A percentile compares a stretch with the other conserved stretches of the same genome.
Evolutionary conservation across 1,140 invertebrate genomes (phyloP).

Genomic region (Neodiprion fabricii): DNA sequence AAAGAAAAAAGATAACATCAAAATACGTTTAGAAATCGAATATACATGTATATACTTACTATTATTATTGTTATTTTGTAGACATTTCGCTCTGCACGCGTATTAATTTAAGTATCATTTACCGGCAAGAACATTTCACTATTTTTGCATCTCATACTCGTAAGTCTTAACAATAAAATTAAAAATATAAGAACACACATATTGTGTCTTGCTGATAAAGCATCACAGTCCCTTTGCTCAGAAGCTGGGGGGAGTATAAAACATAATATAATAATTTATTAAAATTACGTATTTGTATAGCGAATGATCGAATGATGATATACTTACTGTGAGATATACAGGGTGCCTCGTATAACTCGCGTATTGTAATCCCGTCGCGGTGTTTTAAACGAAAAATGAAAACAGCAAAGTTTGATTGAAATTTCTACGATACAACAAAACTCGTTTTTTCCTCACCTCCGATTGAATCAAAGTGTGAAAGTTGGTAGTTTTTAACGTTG

Average conservation of each 20-base stretch:
- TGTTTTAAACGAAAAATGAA: too few species aligned
- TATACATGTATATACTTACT: slow-evolving; percentile 35
- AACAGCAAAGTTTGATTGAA: too few species aligned
- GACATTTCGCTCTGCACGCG: too few species aligned
- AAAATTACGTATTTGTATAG: slow-evolving; percentile 1
- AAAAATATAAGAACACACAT: too few species aligned
- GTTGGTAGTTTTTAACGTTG: slow-evolving; percentile 8
- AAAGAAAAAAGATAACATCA: neutral
- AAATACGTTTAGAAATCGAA: neutral
- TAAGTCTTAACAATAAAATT: too few species aligned
- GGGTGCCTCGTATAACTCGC: too few species aligned
- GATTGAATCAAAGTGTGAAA: slow-evolving; percentile 6
- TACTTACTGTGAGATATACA: too few species aligned
- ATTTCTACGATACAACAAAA: too few species aligned
- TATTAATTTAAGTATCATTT: neutral
- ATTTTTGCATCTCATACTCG: neutral
- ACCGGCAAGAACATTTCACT: neutral
- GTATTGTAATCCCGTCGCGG: too few species aligned
- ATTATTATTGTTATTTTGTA: slow-evolving; percentile 27
- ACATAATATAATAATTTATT: neutral
- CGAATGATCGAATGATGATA: neutral
- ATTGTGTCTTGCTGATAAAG: neutral
- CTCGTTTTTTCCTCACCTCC: too few species aligned
- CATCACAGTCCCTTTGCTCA: neutral
- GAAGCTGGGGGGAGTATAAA: neutral